These are phyloP conservation scores for Rhineura floridana DNA, from an alignment of 2,113 vertebrate species.

Conservation along the genomic window DNA sequence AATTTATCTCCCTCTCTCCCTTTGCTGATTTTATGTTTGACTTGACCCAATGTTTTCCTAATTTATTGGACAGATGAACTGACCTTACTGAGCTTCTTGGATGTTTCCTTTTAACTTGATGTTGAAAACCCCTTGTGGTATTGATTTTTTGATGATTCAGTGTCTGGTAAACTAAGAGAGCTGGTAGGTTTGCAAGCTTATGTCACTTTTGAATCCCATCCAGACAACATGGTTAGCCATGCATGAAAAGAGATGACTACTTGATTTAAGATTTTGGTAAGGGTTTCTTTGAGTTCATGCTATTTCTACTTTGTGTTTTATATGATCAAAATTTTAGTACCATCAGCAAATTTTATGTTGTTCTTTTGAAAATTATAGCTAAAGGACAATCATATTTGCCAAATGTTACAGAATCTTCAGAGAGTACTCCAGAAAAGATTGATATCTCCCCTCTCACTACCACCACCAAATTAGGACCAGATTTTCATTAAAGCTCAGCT, in stretches of 20 bases:
- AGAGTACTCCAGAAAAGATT: not conserved
- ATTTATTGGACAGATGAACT: constrained; percentile 8
- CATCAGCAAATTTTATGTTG: not conserved
- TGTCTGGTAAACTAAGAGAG: constrained; percentile 8
- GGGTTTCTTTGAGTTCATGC: constrained; percentile 19
- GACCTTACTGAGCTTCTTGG: constrained; percentile 17
- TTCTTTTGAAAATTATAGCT: not conserved
- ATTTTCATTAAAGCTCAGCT: constrained; percentile 8
- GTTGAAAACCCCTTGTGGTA: constrained; percentile 17
- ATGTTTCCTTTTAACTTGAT: constrained; percentile 6
- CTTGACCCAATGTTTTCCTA: constrained; percentile 12
- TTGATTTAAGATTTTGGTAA: constrained; percentile 47
- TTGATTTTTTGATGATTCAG: constrained; percentile 30
- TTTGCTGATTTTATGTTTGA: constrained; percentile 6
- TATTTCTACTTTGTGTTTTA: constrained; percentile 30
- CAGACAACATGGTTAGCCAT: constrained; percentile 11
- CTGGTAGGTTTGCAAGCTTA: constrained; percentile 13
- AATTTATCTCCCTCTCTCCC: not conserved
- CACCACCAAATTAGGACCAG: not conserved
- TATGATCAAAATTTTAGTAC: constrained; percentile 20
- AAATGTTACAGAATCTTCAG: not conserved
- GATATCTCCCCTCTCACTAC: not conserved
- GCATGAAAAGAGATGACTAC: constrained; percentile 25
- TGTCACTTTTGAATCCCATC: constrained; percentile 30
- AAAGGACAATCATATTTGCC: not conserved